Conservation (phyloP, 1,140 invertebrate genomes). For the Drosophila punjabiensis region DNA sequence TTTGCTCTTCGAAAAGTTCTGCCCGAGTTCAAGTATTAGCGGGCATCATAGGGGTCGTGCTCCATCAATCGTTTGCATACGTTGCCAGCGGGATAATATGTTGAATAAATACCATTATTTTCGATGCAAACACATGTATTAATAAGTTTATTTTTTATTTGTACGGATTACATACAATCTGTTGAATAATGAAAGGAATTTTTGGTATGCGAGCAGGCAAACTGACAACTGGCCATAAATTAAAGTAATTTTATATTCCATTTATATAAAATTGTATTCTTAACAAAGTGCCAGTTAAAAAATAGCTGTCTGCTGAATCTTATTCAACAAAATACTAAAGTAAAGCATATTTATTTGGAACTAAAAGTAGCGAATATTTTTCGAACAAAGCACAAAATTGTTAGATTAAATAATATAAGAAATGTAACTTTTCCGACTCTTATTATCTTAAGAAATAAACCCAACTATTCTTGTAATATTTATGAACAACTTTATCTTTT, state of each 20-base stretch:
- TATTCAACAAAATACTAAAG: too few relatives aligned
- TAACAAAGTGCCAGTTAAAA: background rate
- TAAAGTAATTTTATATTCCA: background rate
- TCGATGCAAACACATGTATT: background rate
- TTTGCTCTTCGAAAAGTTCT: constrained; percentile 9
- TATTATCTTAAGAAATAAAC: background rate
- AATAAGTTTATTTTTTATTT: background rate
- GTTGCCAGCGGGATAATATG: background rate
- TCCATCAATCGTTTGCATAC: constrained; percentile 1
- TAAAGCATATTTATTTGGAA: too few relatives aligned
- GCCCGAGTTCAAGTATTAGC: background rate
- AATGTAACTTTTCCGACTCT: background rate
- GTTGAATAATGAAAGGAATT: too few relatives aligned
- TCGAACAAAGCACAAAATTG: background rate
- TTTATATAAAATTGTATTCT: background rate
- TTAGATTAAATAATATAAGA: background rate
- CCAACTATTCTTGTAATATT: background rate
- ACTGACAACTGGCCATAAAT: background rate
- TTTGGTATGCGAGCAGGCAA: too few relatives aligned
- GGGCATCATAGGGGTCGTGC: background rate
- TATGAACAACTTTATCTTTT: background rate
- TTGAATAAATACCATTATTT: constrained; percentile 19
- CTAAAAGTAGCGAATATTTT: too few relatives aligned
- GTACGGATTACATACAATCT: background rate
- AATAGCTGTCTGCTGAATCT: too few relatives aligned